Base-by-base conservation (phyloP, 2,797 vertebrate species). In the Taeniopygia guttata region DNA sequence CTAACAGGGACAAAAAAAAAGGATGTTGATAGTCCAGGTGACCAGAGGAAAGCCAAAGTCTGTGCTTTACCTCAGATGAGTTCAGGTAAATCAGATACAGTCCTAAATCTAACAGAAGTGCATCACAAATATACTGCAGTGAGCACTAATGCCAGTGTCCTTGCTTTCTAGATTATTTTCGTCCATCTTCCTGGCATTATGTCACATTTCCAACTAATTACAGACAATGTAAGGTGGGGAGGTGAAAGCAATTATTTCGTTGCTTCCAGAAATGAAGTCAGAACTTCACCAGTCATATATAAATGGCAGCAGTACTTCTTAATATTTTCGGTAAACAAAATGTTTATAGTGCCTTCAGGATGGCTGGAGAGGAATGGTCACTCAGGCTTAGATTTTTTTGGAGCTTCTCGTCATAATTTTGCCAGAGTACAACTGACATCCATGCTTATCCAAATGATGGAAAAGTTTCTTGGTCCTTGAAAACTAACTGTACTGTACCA, bases 131-230 rank as follows among this genome's bases (percentile, higher is more conserved):
- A 42, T 9, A 52, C 10, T 66, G 34, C 84, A 58, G 22, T 34
- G 74, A 93, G 68, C 83, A 34, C n/a, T 51, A 55, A 16, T 13
- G 43, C 32, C 69, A 76, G 10, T n/a, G 67, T n/a, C 84, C 64
- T 51, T 81, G 45, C 58, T 93, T 92, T 80, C 59, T 75, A 34
- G 67, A 84, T 83, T 49, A 67, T 88, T 84, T 92, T 52, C 55
- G 84, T 87, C 55, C 34, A 30, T 72, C 70, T 84, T 87, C 73
- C n/a, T 73, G 77, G 21, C 81, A 49, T 93, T 87, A 73, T 79
- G 76, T 91, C 38, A 5, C n/a, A 69, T 95, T 95, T 96, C 89
- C 84, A 52, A 43, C 87, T 94, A 91, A 58, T 85, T 87, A 32
- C 5, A 49, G 78, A 36, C 73, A 95, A 89, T 26, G 7, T 48